Evolutionary conservation across 2,888 invertebrate species (phyloP).

Genomic region (Piscicola geometra): DNA sequence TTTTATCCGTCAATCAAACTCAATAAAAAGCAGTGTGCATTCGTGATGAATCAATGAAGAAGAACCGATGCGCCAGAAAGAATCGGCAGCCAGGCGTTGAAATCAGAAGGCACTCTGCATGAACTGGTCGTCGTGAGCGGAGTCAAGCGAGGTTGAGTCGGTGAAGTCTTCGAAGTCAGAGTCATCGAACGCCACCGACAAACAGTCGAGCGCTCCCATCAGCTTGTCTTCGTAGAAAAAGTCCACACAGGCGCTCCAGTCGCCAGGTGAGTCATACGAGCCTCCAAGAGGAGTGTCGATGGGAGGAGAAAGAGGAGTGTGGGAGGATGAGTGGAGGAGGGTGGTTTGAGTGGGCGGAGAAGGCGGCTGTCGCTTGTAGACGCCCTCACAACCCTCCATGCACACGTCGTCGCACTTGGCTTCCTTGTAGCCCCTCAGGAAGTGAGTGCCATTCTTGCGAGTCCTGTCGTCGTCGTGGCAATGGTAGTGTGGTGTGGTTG

Average conservation of each 20-base stretch:
- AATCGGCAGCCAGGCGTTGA: background rate
- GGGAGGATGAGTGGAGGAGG: too few relatives aligned
- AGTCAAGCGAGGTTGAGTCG: background rate
- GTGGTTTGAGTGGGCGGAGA: background rate
- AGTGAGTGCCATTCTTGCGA: background rate
- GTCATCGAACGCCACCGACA: background rate
- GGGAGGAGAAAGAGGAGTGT: too few relatives aligned
- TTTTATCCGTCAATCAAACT: too few relatives aligned
- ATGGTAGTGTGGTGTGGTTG: too few relatives aligned
- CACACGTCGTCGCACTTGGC: constrained; percentile 29
- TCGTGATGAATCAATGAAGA: too few relatives aligned
- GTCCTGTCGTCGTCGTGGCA: too few relatives aligned
- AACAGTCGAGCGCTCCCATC: background rate
- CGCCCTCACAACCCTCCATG: constrained; percentile 19
- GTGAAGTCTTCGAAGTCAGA: background rate
- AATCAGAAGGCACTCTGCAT: background rate
- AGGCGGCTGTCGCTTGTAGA: constrained; percentile 14
- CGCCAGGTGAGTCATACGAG: background rate
- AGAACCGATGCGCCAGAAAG: too few relatives aligned
- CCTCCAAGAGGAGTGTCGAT: too few relatives aligned
- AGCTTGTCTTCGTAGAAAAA: background rate
- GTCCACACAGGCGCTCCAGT: background rate
- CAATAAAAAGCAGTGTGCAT: too few relatives aligned
- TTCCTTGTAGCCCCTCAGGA: constrained; percentile 26
- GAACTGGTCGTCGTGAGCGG: background rate